phyloP scores from a whole-genome alignment of 30 jellyfish, hydroid and myxozoan genomes.

The Clytia hemisphaerica region DNA sequence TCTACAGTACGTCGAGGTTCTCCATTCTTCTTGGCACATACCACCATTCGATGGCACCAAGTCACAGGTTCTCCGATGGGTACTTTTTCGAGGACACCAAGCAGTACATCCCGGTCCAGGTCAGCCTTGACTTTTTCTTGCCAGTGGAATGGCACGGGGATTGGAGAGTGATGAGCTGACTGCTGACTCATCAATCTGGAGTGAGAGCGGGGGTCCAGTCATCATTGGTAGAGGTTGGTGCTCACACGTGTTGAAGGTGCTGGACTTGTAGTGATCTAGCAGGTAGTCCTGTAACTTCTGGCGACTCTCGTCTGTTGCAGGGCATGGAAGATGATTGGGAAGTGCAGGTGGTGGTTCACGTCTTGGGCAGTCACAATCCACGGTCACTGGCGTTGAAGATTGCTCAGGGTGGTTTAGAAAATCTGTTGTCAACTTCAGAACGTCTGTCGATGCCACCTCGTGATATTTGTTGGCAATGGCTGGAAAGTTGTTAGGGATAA shows the following conservation, averaged over 20 bases:
- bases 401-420: too few relatives aligned
- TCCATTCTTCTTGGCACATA: conserved; percentile 18
- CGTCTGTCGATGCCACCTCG: background rate
- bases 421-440: too few relatives aligned
- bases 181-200: background rate
- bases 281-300: background rate
- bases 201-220: background rate
- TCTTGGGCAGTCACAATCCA: background rate
- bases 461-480: background rate
- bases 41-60: conserved; percentile 43
- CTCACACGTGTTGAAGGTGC: conserved; percentile 3
- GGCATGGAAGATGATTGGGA: conserved; percentile 17
- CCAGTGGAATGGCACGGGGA: too few relatives aligned
- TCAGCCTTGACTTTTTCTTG: conserved; percentile 44
- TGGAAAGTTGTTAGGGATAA: background rate
- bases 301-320: background rate
- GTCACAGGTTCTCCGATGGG: conserved; percentile 39
- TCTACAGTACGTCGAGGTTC: conserved; percentile 43
- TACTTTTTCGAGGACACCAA: conserved; percentile 37
- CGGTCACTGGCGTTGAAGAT: too few relatives aligned
- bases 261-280: conserved; percentile 13
- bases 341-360: conserved; percentile 1
- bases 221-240: conserved; percentile 1
- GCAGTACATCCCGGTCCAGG: conserved; percentile 32
- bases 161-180: conserved; percentile 30